Base-by-base conservation (phyloP, 1,140 invertebrate species). In the Zaprionus africanus region DNA sequence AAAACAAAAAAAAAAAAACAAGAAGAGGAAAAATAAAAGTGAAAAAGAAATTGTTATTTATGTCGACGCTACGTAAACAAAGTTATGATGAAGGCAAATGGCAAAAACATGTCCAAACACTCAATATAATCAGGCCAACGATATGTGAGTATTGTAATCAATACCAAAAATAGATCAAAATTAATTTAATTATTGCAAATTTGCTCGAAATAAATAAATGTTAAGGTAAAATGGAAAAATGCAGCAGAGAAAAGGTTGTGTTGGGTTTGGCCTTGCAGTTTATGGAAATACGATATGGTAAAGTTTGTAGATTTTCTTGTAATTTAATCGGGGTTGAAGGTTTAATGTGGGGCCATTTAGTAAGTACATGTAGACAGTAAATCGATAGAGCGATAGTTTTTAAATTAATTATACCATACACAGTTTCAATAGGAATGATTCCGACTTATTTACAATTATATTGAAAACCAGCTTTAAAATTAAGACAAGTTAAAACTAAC, bases 41-140 rank as follows among this genome's bases (percentile, higher is more conserved):
- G n/a, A 66, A 66, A 57, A 19, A 26, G 46, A 67, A 58, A 58
- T 56, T 66, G 53, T 72, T 66, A 82, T 82, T 82, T 82, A 82
- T 76, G 78, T 64, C 73, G 51, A 68, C 70, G 67, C 71, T 74
- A 66, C 56, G 79, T 82, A 82, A 82, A 82, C 80, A 82, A 82
- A 57, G 56, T 85, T 81, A 79, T 76, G 77, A 83, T 57, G 31
- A 31, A 58, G 54, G 57, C 58, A 68, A 61, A 68, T 66, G 59
- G 22, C 9, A 43, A 70, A 63, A 70, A 63, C 13, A 43, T 53
- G 34, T 43, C 24, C 22, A 51, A 43, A 46, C 64, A 72, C 62
- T 72, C 64, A 34, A 67, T 31, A 58, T 60, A 66, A 73, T 65
- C 69, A 66, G 63, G 15, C n/a, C 19, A 36, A n/a, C 12, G 31